These are phyloP conservation scores for Lacerta bilineata DNA, from an alignment of 2,797 vertebrate species.

Conservation along the genomic window DNA sequence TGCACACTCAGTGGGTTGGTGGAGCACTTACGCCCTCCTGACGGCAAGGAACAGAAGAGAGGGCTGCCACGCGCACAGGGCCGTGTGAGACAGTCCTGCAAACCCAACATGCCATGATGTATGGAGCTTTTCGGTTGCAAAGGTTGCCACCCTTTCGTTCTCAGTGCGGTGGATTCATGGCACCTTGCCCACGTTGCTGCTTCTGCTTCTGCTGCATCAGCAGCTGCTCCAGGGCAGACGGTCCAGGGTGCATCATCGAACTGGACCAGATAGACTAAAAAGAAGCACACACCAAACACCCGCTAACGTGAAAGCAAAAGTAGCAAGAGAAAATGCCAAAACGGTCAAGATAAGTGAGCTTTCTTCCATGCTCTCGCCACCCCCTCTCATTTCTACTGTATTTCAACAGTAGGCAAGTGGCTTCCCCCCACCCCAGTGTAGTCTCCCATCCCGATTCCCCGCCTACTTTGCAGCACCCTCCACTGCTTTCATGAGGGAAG, in stretches of 20 bases:
- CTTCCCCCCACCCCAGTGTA: no score
- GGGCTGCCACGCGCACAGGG: constrained; percentile 88
- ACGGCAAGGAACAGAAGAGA: constrained; percentile 87
- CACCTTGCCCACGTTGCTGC: constrained; percentile 95
- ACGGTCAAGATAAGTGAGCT: neutral
- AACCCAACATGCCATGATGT: constrained; percentile 88
- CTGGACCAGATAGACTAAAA: constrained; percentile 98
- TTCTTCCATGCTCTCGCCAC: neutral
- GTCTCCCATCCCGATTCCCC: neutral
- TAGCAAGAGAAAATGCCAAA: neutral
- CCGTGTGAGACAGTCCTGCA: constrained; percentile 84
- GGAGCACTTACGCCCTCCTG: constrained; percentile 86
- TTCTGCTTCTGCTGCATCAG: constrained; percentile 99
- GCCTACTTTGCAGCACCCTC: neutral
- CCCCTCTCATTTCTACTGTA: neutral
- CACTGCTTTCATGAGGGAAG: neutral
- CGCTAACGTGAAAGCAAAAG: neutral
- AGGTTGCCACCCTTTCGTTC: constrained; percentile 74
- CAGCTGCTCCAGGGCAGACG: constrained; percentile 99
- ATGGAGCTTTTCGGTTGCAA: constrained; percentile 82
- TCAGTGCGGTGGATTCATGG: constrained; percentile 99
- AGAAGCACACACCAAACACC: neutral
- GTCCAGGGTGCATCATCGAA: constrained; percentile 99
- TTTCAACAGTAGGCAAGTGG: neutral
- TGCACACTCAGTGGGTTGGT: constrained; percentile 86